A percentile compares a stretch with the other conserved stretches of the same genome.
These are phyloP conservation scores for Drosophila borealis DNA, from an alignment of 2,888 invertebrate species.

Conservation along the genomic window DNA sequence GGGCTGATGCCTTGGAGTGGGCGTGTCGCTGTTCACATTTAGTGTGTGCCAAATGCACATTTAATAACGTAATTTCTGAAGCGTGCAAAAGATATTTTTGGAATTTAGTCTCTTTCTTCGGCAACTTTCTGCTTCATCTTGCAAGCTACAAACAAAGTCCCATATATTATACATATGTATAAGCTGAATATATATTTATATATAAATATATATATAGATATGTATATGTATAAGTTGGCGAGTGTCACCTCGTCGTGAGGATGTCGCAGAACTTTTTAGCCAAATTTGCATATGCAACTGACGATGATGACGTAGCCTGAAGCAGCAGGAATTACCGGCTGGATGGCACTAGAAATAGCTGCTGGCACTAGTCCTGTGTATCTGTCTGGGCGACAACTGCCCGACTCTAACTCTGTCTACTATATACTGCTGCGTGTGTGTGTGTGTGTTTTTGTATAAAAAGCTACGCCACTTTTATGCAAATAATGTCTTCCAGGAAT, in stretches of 20 bases:
- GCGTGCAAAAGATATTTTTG: constrained; percentile 80
- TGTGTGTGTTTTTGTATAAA: constrained; percentile 20
- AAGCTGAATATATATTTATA: neutral
- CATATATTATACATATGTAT: constrained; percentile 8
- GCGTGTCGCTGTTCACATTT: constrained; percentile 63
- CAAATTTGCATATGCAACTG: constrained; percentile 78
- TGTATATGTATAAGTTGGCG: constrained; percentile 11
- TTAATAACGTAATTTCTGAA: constrained; percentile 82
- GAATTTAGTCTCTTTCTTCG: constrained; percentile 64
- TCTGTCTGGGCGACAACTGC: constrained; percentile 29
- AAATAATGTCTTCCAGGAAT: constrained; percentile 80
- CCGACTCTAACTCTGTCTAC: constrained; percentile 14
- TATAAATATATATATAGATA: neutral
- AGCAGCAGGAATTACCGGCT: constrained; percentile 47
- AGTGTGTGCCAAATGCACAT: constrained; percentile 79
- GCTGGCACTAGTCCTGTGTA: constrained; percentile 43
- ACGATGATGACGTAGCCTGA: constrained; percentile 66
- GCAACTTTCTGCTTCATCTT: constrained; percentile 74
- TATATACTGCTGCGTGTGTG: constrained; percentile 1
- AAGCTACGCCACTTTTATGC: constrained; percentile 78
- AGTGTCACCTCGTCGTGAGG: constrained; percentile 38
- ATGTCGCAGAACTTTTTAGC: constrained; percentile 71
- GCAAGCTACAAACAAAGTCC: constrained; percentile 44
- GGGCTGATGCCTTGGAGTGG: neutral
- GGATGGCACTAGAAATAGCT: constrained; percentile 62